Evolutionary conservation across 2,888 invertebrate species (phyloP), one percentile per base, ranked within the genome.

Genomic region (Campopleginae sp.): DNA sequence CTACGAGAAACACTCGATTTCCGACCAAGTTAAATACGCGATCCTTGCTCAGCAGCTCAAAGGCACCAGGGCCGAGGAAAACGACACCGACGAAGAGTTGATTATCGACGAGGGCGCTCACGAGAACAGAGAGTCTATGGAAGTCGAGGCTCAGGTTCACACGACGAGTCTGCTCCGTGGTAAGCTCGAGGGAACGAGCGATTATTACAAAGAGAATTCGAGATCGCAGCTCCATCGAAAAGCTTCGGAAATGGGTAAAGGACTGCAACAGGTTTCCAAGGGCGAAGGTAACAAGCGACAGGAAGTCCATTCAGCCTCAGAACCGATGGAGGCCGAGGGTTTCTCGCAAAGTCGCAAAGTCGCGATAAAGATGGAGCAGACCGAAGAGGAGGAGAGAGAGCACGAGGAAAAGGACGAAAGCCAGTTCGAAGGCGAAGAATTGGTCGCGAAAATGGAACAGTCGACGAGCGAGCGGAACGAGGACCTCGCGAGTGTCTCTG

Each of bases 41-140:
- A 96, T 98, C 68, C 91, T 97, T 86, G 96, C 97, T 19, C 97
- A 97, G 88, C 97, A 98, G 89, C 94, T 97, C 2, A 97, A 97
- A 82, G 90, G 89, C 54, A 91, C 90, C 86, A 89, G 91, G 66
- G 94, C 95, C 82, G 96, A 96, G 79, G 95, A 96, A 63, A 95
- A 96, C 90, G 96, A 96, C 85, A 96, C 96, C 86, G 96, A 96
- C 3, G 96, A 96, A 85, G 95, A 96, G 51, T 92, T 96, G 74
- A 94, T 97, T 0, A 96, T 97, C 86, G 96, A 97, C 88, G 96
- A 96, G 89, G 95, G 96, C 46, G 92, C 92, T 0, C 87, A 87
- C 0, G 93, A 94, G 1, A 93, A 23, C 48, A 48, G 93, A 33
- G 89, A 85, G 82, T 7, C 84, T 86, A 71, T 86, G 88, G 33